Conservation (phyloP, 2,888 invertebrate genomes). For the Cryptocephalus moraei region DNA sequence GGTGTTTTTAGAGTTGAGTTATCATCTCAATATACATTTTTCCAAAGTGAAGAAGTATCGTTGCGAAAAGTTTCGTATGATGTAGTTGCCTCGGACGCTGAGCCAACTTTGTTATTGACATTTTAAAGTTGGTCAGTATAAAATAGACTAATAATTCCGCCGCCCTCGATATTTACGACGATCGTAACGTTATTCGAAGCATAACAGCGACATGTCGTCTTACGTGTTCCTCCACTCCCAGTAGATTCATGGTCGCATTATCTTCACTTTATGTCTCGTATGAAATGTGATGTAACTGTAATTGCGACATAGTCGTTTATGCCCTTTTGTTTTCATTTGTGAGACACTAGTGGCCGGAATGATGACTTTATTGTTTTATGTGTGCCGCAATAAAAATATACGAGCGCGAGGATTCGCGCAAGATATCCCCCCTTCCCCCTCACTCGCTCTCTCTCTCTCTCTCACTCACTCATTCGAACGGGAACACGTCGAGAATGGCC, state of each 20-base stretch:
- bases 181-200: conserved; percentile 5
- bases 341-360: conserved; percentile 7
- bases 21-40: too few relatives aligned
- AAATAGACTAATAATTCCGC: conserved; percentile 4
- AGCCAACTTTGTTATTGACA: too few relatives aligned
- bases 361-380: conserved; percentile 8
- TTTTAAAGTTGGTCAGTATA: too few relatives aligned
- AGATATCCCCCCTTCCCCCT: too few relatives aligned
- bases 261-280: conserved; percentile 13
- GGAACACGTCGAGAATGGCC: too few relatives aligned
- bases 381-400: not conserved
- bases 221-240: conserved; percentile 11
- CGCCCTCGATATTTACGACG: conserved; percentile 10
- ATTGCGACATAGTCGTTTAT: conserved; percentile 13
- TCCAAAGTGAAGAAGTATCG: too few relatives aligned
- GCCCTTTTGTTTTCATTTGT: conserved; percentile 11
- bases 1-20: too few relatives aligned
- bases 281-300: conserved; percentile 15
- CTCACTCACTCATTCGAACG: too few relatives aligned
- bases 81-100: too few relatives aligned
- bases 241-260: conserved; percentile 14
- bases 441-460: too few relatives aligned
- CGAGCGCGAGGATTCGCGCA: not conserved
- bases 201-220: conserved; percentile 4
- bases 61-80: too few relatives aligned